phyloP scores from a whole-genome alignment of 2,113 vertebrate genomes.

The Hippocampus zosterae region DNA sequence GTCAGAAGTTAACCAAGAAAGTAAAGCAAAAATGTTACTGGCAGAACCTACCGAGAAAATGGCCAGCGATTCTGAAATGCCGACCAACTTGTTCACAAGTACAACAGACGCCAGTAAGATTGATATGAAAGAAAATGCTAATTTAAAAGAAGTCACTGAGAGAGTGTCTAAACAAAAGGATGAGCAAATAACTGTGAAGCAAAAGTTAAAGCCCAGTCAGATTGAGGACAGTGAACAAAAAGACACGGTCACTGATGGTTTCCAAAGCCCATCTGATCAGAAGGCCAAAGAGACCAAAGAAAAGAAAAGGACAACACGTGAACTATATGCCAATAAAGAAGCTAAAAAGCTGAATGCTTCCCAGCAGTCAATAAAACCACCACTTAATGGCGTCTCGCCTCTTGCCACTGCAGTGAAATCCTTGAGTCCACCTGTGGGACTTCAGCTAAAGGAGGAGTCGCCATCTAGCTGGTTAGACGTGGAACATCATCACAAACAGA shows the following conservation, averaged over 20 bases:
- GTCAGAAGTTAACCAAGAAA: constrained; percentile 5
- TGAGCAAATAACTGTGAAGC: background rate
- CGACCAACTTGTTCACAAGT: background rate
- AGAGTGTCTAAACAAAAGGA: constrained; percentile 6
- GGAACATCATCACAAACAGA: constrained; percentile 50
- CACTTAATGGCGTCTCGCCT: background rate
- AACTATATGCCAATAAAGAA: constrained; percentile 1
- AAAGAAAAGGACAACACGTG: constrained; percentile 11
- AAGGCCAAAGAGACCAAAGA: constrained; percentile 11
- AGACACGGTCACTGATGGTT: background rate
- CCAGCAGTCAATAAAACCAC: constrained; percentile 10
- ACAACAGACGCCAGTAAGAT: background rate
- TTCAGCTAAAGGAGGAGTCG: constrained; percentile 35
- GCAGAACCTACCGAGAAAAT: background rate
- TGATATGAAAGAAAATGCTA: constrained; percentile 1
- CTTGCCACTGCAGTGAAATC: constrained; percentile 27
- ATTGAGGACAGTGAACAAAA: constrained; percentile 13
- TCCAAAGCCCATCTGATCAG: constrained; percentile 4
- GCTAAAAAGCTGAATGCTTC: constrained; percentile 4
- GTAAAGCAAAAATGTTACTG: background rate
- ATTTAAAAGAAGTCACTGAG: background rate
- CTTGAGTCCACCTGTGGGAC: constrained; percentile 14
- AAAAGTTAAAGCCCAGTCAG: background rate
- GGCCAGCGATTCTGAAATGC: background rate
- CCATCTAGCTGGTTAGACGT: constrained; percentile 66